Evolutionary conservation across 2,888 invertebrate genomes (phyloP).

Genomic region (Ischnura elegans): DNA sequence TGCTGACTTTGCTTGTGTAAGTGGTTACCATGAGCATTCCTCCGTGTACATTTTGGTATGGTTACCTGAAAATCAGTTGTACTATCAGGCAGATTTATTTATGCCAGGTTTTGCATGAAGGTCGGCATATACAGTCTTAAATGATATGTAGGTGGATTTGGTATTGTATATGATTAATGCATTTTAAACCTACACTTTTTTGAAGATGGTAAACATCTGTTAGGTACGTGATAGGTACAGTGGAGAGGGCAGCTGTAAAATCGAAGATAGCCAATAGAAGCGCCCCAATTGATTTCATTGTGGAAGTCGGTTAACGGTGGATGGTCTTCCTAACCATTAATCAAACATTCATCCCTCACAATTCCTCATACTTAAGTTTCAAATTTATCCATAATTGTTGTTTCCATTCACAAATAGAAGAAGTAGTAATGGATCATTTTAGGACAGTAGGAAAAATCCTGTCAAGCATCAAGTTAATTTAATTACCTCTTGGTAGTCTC

Average conservation of each 20-base stretch:
- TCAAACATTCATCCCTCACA: neutral
- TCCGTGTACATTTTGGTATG: constrained; percentile 42
- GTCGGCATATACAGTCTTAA: neutral
- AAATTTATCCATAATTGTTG: neutral
- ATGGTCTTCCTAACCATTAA: constrained; percentile 15
- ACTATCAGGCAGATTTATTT: neutral
- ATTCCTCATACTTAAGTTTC: neutral
- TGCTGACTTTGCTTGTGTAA: constrained; percentile 43
- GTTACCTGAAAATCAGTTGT: constrained; percentile 29
- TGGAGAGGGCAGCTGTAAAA: neutral
- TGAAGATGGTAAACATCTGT: constrained; percentile 4
- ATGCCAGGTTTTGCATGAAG: neutral
- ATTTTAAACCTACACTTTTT: neutral
- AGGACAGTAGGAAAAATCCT: constrained; percentile 1
- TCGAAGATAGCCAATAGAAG: neutral
- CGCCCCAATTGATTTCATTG: neutral
- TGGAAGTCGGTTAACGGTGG: constrained; percentile 12
- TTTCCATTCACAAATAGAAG: constrained; percentile 8
- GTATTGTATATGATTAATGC: constrained; percentile 21
- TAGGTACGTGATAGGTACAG: neutral
- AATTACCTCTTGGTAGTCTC: neutral
- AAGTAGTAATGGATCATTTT: constrained; percentile 18
- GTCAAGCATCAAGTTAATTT: constrained; percentile 15
- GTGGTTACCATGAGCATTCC: constrained; percentile 12
- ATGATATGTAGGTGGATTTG: neutral